Evolutionary conservation across 2,113 vertebrate species (phyloP).

Genomic region (Aix galericulata): DNA sequence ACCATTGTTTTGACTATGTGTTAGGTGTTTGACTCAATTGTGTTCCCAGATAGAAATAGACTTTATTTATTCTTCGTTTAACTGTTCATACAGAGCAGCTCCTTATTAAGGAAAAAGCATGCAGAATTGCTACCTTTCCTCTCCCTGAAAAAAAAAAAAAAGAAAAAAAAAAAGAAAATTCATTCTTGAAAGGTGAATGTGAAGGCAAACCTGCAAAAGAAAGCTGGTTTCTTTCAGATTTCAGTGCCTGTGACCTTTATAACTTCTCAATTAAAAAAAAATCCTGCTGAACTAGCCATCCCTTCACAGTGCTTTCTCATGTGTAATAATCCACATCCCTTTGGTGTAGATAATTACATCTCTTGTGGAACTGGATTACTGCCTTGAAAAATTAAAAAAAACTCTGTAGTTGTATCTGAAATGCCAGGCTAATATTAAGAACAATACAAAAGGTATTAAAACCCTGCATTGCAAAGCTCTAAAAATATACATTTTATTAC

Average conservation of each 20-base stretch:
- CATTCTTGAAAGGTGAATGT: not conserved
- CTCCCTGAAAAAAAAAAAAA: not conserved
- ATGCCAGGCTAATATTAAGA: not conserved
- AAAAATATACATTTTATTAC: not conserved
- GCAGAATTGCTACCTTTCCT: not conserved
- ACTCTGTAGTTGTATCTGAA: not conserved
- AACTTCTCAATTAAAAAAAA: not conserved
- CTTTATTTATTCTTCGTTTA: constrained; percentile 34
- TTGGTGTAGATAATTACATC: constrained; percentile 10
- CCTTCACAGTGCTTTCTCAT: not conserved
- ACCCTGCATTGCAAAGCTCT: not conserved
- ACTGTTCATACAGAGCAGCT: not conserved
- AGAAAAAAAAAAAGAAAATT: not conserved
- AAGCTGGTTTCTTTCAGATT: not conserved
- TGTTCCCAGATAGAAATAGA: not conserved
- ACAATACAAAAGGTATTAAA: not conserved
- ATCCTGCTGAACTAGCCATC: not conserved
- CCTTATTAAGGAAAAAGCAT: not conserved
- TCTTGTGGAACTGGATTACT: not conserved
- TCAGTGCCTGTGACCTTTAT: not conserved
- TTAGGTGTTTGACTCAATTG: not conserved
- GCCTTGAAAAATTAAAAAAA: not conserved
- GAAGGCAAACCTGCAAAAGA: not conserved
- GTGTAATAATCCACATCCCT: not conserved
- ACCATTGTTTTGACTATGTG: constrained; percentile 31